Conservation (phyloP, 2,888 invertebrate genomes). For the Piscicola geometra region DNA sequence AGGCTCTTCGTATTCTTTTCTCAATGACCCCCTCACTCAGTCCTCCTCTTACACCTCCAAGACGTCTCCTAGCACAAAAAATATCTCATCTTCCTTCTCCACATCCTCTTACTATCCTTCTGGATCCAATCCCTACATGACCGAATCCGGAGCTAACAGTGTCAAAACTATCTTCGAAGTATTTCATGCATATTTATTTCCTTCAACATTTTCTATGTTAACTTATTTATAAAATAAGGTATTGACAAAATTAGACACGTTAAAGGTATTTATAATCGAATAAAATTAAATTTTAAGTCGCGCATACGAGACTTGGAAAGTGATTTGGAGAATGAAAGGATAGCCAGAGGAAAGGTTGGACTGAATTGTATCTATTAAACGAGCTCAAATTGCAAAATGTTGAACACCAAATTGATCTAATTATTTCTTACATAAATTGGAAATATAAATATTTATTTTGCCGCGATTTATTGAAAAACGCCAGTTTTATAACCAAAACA, state of each 20-base stretch:
- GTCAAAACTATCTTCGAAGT: background rate
- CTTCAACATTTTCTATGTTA: background rate
- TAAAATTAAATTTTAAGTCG: constrained; percentile 57
- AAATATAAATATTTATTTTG: too few relatives aligned
- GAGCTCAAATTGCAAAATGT: too few relatives aligned
- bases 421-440: too few relatives aligned
- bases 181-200: constrained; percentile 9
- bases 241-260: too few relatives aligned
- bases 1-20: background rate
- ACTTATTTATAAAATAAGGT: background rate
- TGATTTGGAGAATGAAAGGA: constrained; percentile 97
- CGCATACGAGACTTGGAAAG: constrained; percentile 98
- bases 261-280: too few relatives aligned
- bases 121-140: background rate
- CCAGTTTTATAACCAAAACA: too few relatives aligned
- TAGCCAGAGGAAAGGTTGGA: constrained; percentile 78
- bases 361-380: too few relatives aligned
- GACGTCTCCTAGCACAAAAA: too few relatives aligned
- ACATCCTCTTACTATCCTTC: background rate
- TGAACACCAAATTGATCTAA: too few relatives aligned
- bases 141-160: constrained; percentile 2
- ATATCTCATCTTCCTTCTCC: background rate
- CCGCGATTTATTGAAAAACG: too few relatives aligned
- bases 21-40: background rate
- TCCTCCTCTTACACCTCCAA: background rate